These are phyloP conservation scores for human DNA, from an alignment of 2,113 vertebrate species.

Conservation along the genomic window GRCh38 chr3:140333001-140333500, in stretches of 20 bases:
- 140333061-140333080: background rate
- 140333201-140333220: background rate
- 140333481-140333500: background rate
- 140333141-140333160: background rate
- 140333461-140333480: background rate
- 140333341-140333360: background rate
- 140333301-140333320: background rate
- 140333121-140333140: background rate
- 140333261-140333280: background rate
- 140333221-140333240: background rate
- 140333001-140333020: background rate
- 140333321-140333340: background rate
- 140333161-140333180: background rate
- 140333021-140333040: background rate
- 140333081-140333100: background rate
- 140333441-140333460: background rate
- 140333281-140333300: background rate
- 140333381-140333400: background rate
- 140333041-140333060: background rate
- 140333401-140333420: background rate
- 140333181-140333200: background rate
- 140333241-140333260: background rate
- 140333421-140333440: background rate
- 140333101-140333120: background rate
- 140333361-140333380: background rate